These are phyloP conservation scores for Acyrthosiphon pisum DNA, from an alignment of 1,140 invertebrate species.

Conservation along the genomic window DNA sequence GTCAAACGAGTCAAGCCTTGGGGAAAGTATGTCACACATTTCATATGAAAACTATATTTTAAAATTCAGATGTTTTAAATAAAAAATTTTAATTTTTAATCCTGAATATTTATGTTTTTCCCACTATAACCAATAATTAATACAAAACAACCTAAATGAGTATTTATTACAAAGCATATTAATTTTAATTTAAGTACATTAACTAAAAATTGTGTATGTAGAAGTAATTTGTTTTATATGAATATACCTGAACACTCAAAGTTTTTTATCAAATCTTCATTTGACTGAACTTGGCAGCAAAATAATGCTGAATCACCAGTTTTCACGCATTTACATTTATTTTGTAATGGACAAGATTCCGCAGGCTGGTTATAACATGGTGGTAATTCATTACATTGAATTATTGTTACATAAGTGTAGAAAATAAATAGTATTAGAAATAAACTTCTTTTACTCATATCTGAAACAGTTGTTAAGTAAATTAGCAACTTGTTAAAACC, in stretches of 20 bases:
- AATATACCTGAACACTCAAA: constrained; percentile 44
- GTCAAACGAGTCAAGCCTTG: not conserved
- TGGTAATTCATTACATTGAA: constrained; percentile 45
- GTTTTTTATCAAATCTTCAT: constrained; percentile 43
- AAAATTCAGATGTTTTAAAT: not conserved
- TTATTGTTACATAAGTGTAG: not conserved
- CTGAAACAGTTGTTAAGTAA: constrained; percentile 12
- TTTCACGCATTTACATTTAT: constrained; percentile 36
- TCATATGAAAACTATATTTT: not conserved
- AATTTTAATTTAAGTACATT: not conserved
- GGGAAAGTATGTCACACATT: not conserved
- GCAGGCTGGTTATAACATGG: constrained; percentile 26
- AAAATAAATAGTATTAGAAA: constrained; percentile 3
- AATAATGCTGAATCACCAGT: constrained; percentile 28
- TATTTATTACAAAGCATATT: not conserved
- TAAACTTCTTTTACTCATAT: constrained; percentile 38
- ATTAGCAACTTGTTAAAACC: not conserved
- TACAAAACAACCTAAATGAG: not conserved
- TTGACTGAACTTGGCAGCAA: constrained; percentile 23
- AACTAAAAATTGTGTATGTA: not conserved
- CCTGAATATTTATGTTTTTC: not conserved
- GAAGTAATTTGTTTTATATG: not conserved
- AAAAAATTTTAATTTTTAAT: not conserved
- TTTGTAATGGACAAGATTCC: constrained; percentile 33
- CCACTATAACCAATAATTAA: not conserved